Base-by-base conservation (phyloP, 2,797 vertebrate species). In the Sorex maritimensis region DNA sequence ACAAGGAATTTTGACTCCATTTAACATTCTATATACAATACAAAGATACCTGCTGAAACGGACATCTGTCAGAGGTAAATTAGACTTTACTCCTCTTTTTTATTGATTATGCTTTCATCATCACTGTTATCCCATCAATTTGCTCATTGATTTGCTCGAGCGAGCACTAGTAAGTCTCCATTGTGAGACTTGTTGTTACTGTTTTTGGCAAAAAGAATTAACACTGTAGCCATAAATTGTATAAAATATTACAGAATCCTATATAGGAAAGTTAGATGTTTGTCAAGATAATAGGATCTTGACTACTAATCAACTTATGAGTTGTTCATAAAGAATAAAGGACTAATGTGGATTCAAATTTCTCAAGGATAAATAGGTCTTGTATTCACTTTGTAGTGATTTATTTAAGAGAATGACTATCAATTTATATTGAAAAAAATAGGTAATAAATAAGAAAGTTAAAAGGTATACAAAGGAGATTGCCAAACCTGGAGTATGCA, bases 21-120 rank as follows among this genome's bases (percentile, higher is more conserved):
- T 77, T 92, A 71, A 58, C 46, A 49, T 71, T 63, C 34, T 28
- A 88, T 34, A 0, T 4, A 44, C 61, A 68, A 89, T 55, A 86
- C 74, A 86, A 94, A 91, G 71, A 95, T 68, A 72, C 79, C 89
- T 86, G 1, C 77, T 58, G 34, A 72, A 87, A 77, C 58, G 15
- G 38, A 14, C 81, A 81, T 80, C 67, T 85, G 17, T 88, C 34
- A 24, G 72, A 94, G 94, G 92, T 96, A 95, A 89, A 14, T 9
- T 68, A 10, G 13, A 55, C 28, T 77, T 90, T 95, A 34, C 21
- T 92, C 2, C 68, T 0, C 19, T 85, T 88, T 81, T 75, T 72
- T 72, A 30, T 74, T 77, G 8, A 8, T 24, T 79, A 67, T 63
- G 8, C 44, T 12, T 24, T n/a, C 19, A 87, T 34, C 34, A 34